Evolutionary conservation across 64 coral and sea anemone species (phyloP), one percentile per base, ranked within the genome.

Genomic region (Hydrozoanthus tunicans): DNA sequence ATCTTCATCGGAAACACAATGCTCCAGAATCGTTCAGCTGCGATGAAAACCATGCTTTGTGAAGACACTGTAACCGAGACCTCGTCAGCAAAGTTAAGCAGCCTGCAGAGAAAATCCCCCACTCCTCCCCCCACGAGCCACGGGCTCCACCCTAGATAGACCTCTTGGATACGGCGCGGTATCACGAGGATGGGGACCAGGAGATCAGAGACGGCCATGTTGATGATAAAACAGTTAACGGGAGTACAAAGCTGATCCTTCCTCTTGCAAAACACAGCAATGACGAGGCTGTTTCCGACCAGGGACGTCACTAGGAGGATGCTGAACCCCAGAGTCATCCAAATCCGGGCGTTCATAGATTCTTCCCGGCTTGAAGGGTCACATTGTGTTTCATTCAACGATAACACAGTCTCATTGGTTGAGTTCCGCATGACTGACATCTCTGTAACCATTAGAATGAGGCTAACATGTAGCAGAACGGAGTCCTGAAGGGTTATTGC

Each of bases 171-270:
- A 9, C 73, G 14, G 9, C 94, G 62, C 11, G 94, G 90, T 3
- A 90, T 11, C 3, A 81, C 56, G 20, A 95, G 83, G 2, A 93
- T 11, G 0, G 78, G 73, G 1, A 70, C 91, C 51, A 95, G 23
- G 62, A 95, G 25, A 57, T 92, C 94, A 4, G 93, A 94, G 1
- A 81, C 90, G 1, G 93, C 93, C 93, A 94, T 94, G 55, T 91
- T 94, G 32, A 90, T 79, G 53, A 94, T 91, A 52, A 94, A 85
- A 3, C 75, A 79, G 56, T 88, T 89, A 51, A 90, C 68, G 6
- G 82, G 73, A 56, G 66, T 56, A 53, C 78, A 79, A 78, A 94
- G 27, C n/a, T 81, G 79, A 26, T 61, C 57, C 9, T 59, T 26
- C 11, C 79, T 79, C 9, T 86, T 91, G 26, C 9, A 53, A 58